Conservation (phyloP, 1,140 invertebrate species). For the Diorhabda carinulata region DNA sequence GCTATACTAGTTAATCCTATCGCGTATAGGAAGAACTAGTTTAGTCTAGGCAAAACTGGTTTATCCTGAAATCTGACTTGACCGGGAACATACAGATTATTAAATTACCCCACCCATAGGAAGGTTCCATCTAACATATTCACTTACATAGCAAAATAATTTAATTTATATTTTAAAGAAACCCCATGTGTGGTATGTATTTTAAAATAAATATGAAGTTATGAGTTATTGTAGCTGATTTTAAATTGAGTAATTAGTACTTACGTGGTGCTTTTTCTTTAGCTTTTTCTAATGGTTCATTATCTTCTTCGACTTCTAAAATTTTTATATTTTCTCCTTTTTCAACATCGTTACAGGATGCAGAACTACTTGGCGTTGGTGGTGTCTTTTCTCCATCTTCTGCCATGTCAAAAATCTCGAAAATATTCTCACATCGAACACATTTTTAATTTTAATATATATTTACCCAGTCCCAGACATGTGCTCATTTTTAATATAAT, state of each 20-base stretch:
- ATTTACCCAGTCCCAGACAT: neutral
- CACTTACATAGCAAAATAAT: too few relatives aligned
- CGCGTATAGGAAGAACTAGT: too few relatives aligned
- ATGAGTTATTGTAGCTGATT: too few relatives aligned
- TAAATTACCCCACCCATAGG: too few relatives aligned
- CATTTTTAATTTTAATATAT: neutral
- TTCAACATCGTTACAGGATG: slow-evolving; percentile 17
- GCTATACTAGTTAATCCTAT: too few relatives aligned
- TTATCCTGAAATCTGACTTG: too few relatives aligned
- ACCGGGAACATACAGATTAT: too few relatives aligned
- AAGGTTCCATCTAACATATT: too few relatives aligned
- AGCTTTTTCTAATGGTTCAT: slow-evolving; percentile 34
- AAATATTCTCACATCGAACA: neutral
- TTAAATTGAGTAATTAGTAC: slow-evolving; percentile 14
- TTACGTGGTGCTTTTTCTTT: slow-evolving; percentile 40
- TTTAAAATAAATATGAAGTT: too few relatives aligned
- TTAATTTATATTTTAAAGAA: too few relatives aligned
- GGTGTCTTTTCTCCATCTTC: neutral
- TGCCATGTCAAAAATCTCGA: neutral
- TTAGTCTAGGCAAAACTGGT: too few relatives aligned
- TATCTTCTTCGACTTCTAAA: slow-evolving; percentile 24
- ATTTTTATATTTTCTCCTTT: slow-evolving; percentile 24
- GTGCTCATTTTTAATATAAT: neutral
- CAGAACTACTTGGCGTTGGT: neutral
- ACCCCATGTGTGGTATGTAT: too few relatives aligned